Conservation (phyloP, 2,797 vertebrate genomes). For the Cottoperca gobio region DNA sequence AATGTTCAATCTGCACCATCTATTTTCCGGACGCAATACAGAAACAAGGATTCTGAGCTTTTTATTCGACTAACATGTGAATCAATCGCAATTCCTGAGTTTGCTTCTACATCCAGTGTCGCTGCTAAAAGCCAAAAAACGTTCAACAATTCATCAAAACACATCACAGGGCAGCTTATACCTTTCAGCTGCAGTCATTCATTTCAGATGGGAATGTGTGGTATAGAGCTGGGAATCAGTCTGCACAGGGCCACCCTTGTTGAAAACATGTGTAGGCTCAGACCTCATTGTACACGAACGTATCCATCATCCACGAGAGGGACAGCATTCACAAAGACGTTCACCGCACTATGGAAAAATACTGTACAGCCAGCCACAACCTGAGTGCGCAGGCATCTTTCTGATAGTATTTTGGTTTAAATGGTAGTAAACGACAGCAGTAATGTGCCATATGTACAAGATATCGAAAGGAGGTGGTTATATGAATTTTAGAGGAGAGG, state of each 20-base stretch:
- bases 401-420: constrained; percentile 35
- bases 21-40: background rate
- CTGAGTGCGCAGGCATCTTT: constrained; percentile 42
- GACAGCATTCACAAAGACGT: constrained; percentile 72
- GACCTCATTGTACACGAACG: constrained; percentile 66
- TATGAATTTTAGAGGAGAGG: background rate
- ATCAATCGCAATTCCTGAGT: constrained; percentile 16
- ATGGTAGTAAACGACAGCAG: constrained; percentile 40
- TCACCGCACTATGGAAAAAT: constrained; percentile 68
- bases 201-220: constrained; percentile 50
- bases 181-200: constrained; percentile 58
- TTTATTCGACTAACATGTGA: constrained; percentile 4
- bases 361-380: constrained; percentile 56
- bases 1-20: constrained; percentile 1
- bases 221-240: constrained; percentile 46
- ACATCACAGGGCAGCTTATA: constrained; percentile 35
- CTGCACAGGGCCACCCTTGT: constrained; percentile 68
- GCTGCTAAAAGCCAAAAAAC: constrained; percentile 18
- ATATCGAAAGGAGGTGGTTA: constrained; percentile 34
- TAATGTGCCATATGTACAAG: constrained; percentile 39
- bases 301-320: constrained; percentile 71
- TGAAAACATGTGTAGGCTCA: constrained; percentile 74
- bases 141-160: constrained; percentile 49
- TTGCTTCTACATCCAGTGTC: constrained; percentile 5
- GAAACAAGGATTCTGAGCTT: background rate